Evolutionary conservation across 2,113 vertebrate species (phyloP).

Genomic region (Todiramphus saurophagus): DNA sequence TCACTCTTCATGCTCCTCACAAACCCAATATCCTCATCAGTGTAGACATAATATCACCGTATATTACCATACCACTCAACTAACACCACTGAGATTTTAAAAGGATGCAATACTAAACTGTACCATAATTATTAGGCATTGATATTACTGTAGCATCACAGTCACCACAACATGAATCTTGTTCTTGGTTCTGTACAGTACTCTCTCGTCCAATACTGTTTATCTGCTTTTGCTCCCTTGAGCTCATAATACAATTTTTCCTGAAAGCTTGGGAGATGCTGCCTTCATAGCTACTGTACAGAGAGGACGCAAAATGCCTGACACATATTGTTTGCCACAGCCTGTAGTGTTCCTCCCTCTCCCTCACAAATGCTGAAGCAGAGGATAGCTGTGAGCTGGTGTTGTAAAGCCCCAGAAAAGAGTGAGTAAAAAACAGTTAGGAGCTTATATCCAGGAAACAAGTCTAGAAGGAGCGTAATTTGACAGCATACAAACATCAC

Average conservation of each 20-base stretch:
- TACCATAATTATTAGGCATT: not conserved
- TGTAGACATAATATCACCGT: not conserved
- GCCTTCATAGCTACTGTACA: not conserved
- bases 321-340: rapidly evolving
- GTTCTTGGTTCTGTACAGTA: not conserved
- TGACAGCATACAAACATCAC: not conserved
- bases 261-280: not conserved
- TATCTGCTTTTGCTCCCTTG: not conserved
- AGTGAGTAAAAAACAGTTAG: not conserved
- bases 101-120: not conserved
- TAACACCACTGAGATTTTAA: not conserved
- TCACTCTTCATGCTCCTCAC: not conserved
- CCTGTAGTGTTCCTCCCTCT: not conserved
- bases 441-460: not conserved
- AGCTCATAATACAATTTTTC: not conserved
- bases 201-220: not conserved
- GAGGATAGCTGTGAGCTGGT: not conserved
- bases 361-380: not conserved
- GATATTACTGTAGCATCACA: not conserved
- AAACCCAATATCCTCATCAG: not conserved
- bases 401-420: not conserved
- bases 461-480: not conserved
- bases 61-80: not conserved
- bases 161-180: not conserved
- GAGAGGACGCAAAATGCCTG: not conserved